Evolutionary conservation across 2,113 vertebrate genomes (phyloP).

Genomic region (Procavia capensis): DNA sequence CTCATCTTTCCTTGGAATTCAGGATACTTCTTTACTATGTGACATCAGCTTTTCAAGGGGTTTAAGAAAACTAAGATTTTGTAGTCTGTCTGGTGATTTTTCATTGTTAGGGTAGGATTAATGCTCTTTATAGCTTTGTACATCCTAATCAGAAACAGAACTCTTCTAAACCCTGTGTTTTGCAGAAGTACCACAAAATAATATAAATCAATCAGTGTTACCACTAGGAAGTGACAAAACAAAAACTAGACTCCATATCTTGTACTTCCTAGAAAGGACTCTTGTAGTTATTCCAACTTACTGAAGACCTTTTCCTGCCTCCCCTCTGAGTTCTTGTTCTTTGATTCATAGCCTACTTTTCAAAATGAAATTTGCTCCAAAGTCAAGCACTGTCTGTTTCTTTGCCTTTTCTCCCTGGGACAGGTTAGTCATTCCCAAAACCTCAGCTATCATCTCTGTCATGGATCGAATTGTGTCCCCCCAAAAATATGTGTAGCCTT

Average conservation of each 20-base stretch:
- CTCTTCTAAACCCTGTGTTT: neutral
- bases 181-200: neutral
- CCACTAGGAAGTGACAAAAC: neutral
- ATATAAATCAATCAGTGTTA: neutral
- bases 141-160: neutral
- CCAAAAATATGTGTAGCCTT: too few species aligned
- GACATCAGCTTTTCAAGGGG: neutral
- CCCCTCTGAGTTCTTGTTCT: neutral
- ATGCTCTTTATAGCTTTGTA: neutral
- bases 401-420: neutral
- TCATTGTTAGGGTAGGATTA: neutral
- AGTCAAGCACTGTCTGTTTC: neutral
- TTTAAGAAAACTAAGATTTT: neutral
- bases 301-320: neutral
- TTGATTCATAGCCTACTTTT: neutral
- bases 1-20: neutral
- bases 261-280: neutral
- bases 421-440: neutral
- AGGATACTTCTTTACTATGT: neutral
- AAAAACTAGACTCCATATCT: neutral
- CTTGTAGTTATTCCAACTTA: neutral
- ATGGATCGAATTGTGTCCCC: too few species aligned
- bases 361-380: conserved; percentile 45
- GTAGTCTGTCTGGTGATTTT: neutral
- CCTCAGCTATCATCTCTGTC: conserved; percentile 13